Conservation (phyloP, 2,113 vertebrate genomes). For the Numida meleagris region DNA sequence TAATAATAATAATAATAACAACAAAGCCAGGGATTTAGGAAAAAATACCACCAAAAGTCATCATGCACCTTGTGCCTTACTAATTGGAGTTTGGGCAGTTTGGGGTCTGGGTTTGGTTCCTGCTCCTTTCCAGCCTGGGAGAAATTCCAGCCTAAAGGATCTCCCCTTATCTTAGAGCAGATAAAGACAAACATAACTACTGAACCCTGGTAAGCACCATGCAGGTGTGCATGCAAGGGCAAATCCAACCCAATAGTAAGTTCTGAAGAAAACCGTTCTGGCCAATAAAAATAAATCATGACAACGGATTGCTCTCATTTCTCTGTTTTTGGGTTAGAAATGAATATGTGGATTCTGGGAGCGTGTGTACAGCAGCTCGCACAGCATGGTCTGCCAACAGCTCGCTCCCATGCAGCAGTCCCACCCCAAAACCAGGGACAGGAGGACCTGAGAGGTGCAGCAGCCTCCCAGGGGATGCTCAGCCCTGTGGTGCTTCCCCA, state of each 20-base stretch:
- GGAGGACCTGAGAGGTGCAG: neutral
- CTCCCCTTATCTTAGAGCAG: neutral
- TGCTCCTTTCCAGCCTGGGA: neutral
- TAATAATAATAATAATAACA: neutral
- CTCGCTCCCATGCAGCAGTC: neutral
- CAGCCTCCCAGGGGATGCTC: neutral
- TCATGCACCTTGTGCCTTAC: neutral
- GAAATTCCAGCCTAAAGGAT: neutral
- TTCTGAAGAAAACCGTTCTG: neutral
- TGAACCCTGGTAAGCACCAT: neutral
- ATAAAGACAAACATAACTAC: neutral
- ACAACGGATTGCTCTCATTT: neutral
- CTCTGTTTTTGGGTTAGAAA: neutral
- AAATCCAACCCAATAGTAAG: neutral
- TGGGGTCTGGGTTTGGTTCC: neutral
- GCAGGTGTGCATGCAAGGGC: accelerated
- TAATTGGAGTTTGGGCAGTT: neutral
- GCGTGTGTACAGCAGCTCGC: neutral
- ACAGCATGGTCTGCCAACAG: accelerated
- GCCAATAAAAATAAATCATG: no score
- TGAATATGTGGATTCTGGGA: neutral
- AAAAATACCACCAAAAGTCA: neutral
- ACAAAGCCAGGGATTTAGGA: neutral
- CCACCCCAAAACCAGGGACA: neutral
- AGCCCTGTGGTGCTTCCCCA: accelerated